These are phyloP conservation scores for Eubasilissa regina DNA, from an alignment of 1,140 invertebrate species.

Conservation along the genomic window DNA sequence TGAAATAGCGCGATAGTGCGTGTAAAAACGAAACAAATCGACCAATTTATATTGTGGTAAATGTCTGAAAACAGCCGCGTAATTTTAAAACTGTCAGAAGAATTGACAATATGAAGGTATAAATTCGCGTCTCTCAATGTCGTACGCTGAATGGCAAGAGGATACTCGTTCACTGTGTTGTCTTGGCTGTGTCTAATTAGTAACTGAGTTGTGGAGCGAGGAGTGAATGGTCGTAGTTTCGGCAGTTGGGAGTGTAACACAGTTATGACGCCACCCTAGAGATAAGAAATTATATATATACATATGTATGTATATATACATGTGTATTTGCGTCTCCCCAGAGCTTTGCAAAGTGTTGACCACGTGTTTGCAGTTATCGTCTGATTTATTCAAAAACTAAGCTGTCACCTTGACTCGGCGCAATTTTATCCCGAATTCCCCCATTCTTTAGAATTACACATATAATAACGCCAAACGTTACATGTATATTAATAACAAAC, in stretches of 20 bases:
- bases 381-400: neutral
- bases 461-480: no score
- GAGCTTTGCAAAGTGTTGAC: slow-evolving; percentile 6
- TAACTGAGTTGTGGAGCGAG: neutral
- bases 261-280: neutral
- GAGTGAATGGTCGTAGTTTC: neutral
- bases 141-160: no score
- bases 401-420: no score
- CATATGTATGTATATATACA: neutral
- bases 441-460: no score
- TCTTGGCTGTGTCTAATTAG: neutral
- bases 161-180: no score
- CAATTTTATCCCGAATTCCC: no score
- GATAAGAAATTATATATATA: neutral
- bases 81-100: neutral
- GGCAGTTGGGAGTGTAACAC: neutral
- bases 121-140: no score
- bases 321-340: neutral
- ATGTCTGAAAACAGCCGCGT: neutral
- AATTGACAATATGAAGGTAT: no score
- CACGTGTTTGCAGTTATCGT: neutral
- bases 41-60: neutral
- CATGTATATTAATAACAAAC: no score
- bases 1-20: no score
- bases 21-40: neutral